Evolutionary conservation across 1,140 invertebrate species (phyloP), one percentile per base, ranked within the genome.

Genomic region (Scaptomyza montana): DNA sequence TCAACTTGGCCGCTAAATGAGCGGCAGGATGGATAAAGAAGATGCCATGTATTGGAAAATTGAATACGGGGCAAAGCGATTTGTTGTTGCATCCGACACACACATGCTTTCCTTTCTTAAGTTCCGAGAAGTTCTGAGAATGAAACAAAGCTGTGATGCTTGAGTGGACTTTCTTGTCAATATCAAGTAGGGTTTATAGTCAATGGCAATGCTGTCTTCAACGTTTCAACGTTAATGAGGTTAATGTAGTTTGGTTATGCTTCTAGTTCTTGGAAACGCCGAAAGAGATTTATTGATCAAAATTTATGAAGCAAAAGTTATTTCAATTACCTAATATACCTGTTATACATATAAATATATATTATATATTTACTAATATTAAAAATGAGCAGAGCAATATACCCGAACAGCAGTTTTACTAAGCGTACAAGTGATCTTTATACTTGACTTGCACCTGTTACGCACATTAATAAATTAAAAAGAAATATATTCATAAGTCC

Each of bases 1-100:
- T 28, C 21, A 8, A 21, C 51, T 47, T 25, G 57, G 41, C 36
- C 65, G 55, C 49, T 53, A 43, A 43, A 43, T n/a, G 39, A 43
- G 12, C 10, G 39, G 12, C 4, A 12, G 16, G 2, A 36, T 55
- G 49, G 50, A 49, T 46, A 19, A 33, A 25, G 21, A 25, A 25
- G 12, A 2, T 8, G 33, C 33, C 8, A 8, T 36, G 33, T 19
- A 7, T 39, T 12, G 9, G 41, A 16, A 46, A 46, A 59, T 59
- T 46, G n/a, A 16, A 33, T 59, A 33, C 9, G 25, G 56, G 33
- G 0, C 2, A 36, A 5, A 51, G 28, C 9, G 28, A 36, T 36
- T 36, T 36, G 33, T 36, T 47, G 46, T 16, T 21, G 46, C 19
- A 47, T 47, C 4, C 16, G 30, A 33, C 30, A 33, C 8, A 4